Base-by-base conservation (phyloP, 2,888 invertebrate genomes). In the Heliconius hortense region DNA sequence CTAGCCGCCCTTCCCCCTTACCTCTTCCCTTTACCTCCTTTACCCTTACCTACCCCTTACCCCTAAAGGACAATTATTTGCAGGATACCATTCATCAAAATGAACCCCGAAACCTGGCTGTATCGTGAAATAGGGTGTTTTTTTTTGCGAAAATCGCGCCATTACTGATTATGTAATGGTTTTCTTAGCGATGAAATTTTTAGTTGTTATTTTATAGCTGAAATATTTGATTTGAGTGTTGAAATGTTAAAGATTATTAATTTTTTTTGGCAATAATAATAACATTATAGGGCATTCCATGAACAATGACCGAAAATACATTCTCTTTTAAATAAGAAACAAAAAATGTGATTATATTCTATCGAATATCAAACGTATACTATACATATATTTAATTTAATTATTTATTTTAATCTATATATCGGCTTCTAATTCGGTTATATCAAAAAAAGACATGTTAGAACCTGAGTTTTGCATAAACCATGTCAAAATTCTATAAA, bases 1-100 rank as follows among this genome's bases (percentile, higher is more conserved):
- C 69, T 74, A 68, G 2, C 60, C 15, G 60, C 60, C 26, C 26
- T 60, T 26, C 26, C 26, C 26, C 26, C 60, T 26, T 26, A 60
- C 60, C 60, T 26, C 60, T 24, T 24, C 60, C 60, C 13, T 26
- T 13, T 59, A 43, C 74, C 75, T 24, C 73, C 62, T 68, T 71
- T 72, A 43, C 48, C 48, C 48, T 48, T 48, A 48, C 73, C 43
- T 64, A 71, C 39, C 70, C 43, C 43, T 28, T 15, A 39, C 75
- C 79, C 82, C 81, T 78, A 79, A 85, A 88, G 87, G 87, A 89
- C 90, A 88, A 90, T 91, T 89, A 90, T 89, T 90, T 90, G 88
- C 90, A 90, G 90, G 86, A 88, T 86, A 84, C 88, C 87, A 89
- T 90, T 90, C 89, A 89, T 90, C 90, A 89, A 81, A 82, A 60